Conservation (phyloP, 2,888 invertebrate species). For the Eupithecia tripunctaria region DNA sequence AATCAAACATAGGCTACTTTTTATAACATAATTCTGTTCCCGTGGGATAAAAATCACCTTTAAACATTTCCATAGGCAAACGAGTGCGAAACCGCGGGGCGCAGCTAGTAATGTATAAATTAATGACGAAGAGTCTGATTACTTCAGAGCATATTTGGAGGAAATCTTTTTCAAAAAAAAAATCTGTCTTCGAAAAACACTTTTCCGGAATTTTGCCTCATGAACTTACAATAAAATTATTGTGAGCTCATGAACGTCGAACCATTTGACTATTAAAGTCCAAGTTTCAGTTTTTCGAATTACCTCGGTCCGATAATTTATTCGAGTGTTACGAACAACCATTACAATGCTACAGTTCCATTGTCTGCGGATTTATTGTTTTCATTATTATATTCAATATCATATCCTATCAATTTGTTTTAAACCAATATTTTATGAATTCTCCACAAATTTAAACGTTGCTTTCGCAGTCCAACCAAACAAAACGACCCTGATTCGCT, state of each 20-base stretch:
- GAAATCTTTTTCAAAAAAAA: not conserved
- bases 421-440: not conserved
- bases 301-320: not conserved
- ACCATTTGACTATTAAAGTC: not conserved
- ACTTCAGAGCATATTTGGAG: not conserved
- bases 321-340: not conserved
- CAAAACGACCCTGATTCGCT: not conserved
- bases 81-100: no score
- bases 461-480: not conserved
- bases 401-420: not conserved
- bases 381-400: slow-evolving; percentile 9
- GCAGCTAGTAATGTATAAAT: no score
- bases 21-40: no score
- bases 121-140: not conserved
- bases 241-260: no score
- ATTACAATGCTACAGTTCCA: slow-evolving; percentile 1
- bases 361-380: slow-evolving; percentile 6
- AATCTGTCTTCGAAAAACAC: not conserved
- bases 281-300: not conserved
- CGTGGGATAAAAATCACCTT: no score
- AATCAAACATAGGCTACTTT: no score
- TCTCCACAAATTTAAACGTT: not conserved
- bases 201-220: not conserved
- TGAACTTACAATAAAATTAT: no score
- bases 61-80: no score